Percentiles rank a stretch among this genome's conserved stretches.
Evolutionary conservation across 37 sponge, comb jelly and placozoan genomes (phyloP).

Genomic region (Hormiphora californensis): DNA sequence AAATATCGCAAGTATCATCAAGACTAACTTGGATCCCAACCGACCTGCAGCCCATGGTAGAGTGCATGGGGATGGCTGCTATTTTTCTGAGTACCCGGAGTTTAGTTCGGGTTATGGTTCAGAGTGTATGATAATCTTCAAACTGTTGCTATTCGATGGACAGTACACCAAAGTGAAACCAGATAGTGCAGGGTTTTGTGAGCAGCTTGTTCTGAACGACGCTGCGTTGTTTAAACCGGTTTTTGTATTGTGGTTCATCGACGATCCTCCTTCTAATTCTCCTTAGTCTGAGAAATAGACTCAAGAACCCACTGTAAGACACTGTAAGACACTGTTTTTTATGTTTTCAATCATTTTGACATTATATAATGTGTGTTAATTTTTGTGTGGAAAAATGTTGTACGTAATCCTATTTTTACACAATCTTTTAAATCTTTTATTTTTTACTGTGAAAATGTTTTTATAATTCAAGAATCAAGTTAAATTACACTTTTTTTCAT

Average conservation of each 20-base stretch:
- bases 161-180: background rate
- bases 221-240: slow-evolving; percentile 1
- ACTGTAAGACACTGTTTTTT: too few relatives aligned
- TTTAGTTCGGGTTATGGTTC: background rate
- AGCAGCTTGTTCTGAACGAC: background rate
- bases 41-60: background rate
- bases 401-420: too few relatives aligned
- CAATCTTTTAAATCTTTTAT: too few relatives aligned
- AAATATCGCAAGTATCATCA: background rate
- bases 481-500: too few relatives aligned
- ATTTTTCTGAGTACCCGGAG: slow-evolving; percentile 16
- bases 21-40: background rate
- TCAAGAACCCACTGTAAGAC: too few relatives aligned
- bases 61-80: background rate
- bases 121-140: background rate
- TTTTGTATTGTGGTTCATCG: background rate
- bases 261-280: too few relatives aligned
- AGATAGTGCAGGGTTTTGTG: background rate
- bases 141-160: background rate
- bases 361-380: too few relatives aligned
- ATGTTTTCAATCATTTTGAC: too few relatives aligned
- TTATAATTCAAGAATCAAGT: too few relatives aligned
- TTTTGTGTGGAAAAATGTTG: too few relatives aligned
- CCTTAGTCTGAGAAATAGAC: too few relatives aligned
- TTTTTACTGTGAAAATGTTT: too few relatives aligned